phyloP scores from a whole-genome alignment of 2,113 vertebrate genomes.

The Zingel zingel region DNA sequence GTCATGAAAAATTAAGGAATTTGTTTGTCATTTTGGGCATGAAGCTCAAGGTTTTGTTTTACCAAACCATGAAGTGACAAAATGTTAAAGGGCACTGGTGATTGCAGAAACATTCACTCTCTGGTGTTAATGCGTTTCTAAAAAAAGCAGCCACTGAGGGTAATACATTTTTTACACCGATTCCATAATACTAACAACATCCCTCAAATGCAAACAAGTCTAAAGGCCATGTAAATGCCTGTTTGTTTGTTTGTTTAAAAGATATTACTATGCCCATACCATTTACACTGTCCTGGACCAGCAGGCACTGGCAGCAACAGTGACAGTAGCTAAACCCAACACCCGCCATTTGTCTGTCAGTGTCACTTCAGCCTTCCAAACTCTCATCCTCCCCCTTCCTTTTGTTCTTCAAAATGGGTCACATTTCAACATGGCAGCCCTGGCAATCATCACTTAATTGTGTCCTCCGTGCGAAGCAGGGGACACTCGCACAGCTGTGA shows the following conservation, averaged over 20 bases:
- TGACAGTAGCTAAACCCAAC: slow-evolving; percentile 33
- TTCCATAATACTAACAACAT: neutral
- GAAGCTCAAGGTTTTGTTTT: neutral
- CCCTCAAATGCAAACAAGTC: slow-evolving; percentile 9
- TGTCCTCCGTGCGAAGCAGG: slow-evolving; percentile 53
- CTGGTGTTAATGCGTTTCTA: slow-evolving; percentile 15
- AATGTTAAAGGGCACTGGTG: neutral
- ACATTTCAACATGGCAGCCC: slow-evolving; percentile 57
- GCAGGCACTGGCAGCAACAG: slow-evolving; percentile 46
- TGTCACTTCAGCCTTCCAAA: slow-evolving; percentile 25
- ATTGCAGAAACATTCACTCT: neutral
- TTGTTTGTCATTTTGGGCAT: neutral
- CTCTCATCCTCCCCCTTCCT: neutral
- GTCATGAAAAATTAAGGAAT: slow-evolving; percentile 19
- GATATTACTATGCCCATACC: neutral
- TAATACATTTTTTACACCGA: neutral
- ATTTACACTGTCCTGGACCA: neutral
- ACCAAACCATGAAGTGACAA: slow-evolving; percentile 8
- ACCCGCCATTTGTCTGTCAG: slow-evolving; percentile 59
- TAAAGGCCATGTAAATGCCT: neutral
- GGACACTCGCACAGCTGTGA: slow-evolving; percentile 59
- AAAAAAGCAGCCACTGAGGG: neutral
- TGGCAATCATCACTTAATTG: slow-evolving; percentile 64
- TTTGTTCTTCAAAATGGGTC: slow-evolving; percentile 58
- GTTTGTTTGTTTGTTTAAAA: slow-evolving; percentile 9